Evolutionary conservation across 2,888 invertebrate species (phyloP), one percentile per base, ranked within the genome.

Genomic region (Leuctra nigra): DNA sequence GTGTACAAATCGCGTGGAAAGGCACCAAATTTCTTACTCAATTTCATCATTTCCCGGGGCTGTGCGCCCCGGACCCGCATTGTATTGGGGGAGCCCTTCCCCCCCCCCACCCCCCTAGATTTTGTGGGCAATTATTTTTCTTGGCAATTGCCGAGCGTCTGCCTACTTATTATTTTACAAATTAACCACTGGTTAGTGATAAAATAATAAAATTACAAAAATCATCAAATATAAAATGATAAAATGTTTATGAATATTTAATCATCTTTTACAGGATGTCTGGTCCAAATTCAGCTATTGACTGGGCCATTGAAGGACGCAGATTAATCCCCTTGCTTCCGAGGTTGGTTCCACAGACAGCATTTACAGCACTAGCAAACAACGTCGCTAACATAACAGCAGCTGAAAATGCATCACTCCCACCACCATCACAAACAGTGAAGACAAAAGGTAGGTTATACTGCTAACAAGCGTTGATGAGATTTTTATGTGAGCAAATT

Each of bases 221-320:
- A 29, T 29, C 11, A 11, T 29, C 29, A 29, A 29, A 11, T 11
- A 7, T 7, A 29, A 29, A 7, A 29, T 29, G 29, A 29, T 6
- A 29, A 29, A 7, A 29, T 7, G 7, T 29, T 6, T 29, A 6
- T 7, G 11, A 29, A 29, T 29, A 11, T 29, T 29, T 29, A 7
- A 29, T 7, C n/a, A n/a, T n/a, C n/a, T 68, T 83, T 82, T 68
- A 2, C 60, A 78, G 77, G 61, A 69, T 79, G 62, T 71, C 71
- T 62, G 79, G 78, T 1, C 73, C 77, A 23, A 75, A 75, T 60
- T 75, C 76, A 57, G 70, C 72, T 9, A 74, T 80, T 64, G 87
- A 88, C 73, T 94, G 94, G 94, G 82, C 87, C 62, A 81, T 87
- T 64, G 94, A 94, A 73, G 94, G 94, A 13, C 80, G 92, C 35